Evolutionary conservation across 2,888 invertebrate genomes (phyloP), one percentile per base, ranked within the genome.

Genomic region (Pantelozetes paolii): DNA sequence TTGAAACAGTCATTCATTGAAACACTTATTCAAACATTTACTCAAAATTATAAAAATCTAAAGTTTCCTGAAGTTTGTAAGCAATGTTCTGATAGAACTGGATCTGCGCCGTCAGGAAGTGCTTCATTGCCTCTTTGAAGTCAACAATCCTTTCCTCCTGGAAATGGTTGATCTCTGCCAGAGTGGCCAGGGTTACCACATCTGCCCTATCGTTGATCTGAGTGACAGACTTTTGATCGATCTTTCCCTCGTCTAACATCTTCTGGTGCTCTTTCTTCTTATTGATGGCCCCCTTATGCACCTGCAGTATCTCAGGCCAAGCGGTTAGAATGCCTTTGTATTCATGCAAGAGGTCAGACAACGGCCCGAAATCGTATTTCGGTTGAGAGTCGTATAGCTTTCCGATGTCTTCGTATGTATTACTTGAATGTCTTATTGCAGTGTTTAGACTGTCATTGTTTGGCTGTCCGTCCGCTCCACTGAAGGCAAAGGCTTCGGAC

Each of bases 121-220:
- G 87, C 81, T 91, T 90, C 87, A 97, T 90, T 70, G 93, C 89
- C 73, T 86, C 85, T 80, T 90, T 92, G 79, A 94, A 87, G 84
- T 98, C 95, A 18, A 86, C 86, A 64, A 92, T 90, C 78, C 94
- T 86, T 81, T 95, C 94, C 32, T 86, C 83, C 81, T 94, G 93
- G 82, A 98, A 96, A 82, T 97, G 94, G 79, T 90, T 89, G 79
- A 97, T 89, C 86, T 99, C 98, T 73, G 97, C 95, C 82, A 97
- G 87, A 76, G 94, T 87, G 1, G 94, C 89, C 82, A 95, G 96
- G 0, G 95, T 93, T 80, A 97, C 89, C 20, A 93, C 88, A 82
- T 98, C 96, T 0, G 93, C 91, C 79, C 94, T 87, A 78, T 89
- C 87, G 77, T 89, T 85, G 15, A 95, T 89, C 81, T 90, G 91